phyloP scores from a whole-genome alignment of 2,888 invertebrate genomes.

The Mylabris sibirica region DNA sequence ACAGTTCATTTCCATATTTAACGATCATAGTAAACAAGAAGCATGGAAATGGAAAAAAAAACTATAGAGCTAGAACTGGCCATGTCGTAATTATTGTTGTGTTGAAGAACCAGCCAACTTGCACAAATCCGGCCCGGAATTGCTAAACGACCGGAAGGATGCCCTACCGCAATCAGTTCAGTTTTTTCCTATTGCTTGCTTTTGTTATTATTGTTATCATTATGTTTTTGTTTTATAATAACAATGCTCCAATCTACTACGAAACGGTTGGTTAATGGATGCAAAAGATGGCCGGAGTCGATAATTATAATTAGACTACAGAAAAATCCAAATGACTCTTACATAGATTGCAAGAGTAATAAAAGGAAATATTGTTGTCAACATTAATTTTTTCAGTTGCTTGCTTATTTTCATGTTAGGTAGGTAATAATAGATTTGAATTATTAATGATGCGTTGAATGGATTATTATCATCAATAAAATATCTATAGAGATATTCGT shows the following conservation, averaged over 20 bases:
- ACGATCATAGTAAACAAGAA: neutral
- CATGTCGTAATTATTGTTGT: neutral
- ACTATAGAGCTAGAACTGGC: neutral
- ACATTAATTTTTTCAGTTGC: too few relatives aligned
- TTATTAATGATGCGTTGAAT: too few relatives aligned
- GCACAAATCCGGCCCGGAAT: constrained; percentile 11
- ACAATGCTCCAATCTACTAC: neutral
- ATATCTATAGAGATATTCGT: too few relatives aligned
- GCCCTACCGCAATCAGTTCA: constrained; percentile 7
- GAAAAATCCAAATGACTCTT: neutral
- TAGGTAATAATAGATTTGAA: too few relatives aligned
- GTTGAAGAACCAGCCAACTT: constrained; percentile 5
- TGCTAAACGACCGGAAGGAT: constrained; percentile 11
- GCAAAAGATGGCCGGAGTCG: neutral
- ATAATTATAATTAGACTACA: neutral
- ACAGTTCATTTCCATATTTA: constrained; percentile 16
- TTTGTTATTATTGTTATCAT: neutral
- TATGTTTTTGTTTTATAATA: neutral
- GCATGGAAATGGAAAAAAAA: too few relatives aligned
- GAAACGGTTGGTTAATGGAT: neutral
- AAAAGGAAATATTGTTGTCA: neutral
- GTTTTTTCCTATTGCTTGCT: neutral
- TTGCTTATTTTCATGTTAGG: too few relatives aligned
- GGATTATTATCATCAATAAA: too few relatives aligned
- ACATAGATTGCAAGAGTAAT: neutral